Percentiles rank a stretch among this genome's conserved stretches.
Conservation (phyloP, 2,888 invertebrate genomes). For the Synergus japonicus region DNA sequence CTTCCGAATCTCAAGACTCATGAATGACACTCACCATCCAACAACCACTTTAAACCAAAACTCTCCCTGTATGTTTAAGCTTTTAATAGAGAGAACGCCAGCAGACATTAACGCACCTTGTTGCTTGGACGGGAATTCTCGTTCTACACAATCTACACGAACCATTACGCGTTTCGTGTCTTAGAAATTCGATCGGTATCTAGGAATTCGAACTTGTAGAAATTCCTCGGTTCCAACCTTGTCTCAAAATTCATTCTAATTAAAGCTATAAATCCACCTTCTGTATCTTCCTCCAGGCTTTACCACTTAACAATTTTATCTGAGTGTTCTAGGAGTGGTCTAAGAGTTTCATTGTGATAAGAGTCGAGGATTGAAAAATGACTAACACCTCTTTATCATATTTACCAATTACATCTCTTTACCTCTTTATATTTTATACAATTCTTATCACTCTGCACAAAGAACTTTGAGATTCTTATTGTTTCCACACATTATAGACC, state of each 20-base stretch:
- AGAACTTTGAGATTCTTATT: not conserved
- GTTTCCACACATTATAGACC: not conserved
- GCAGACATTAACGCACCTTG: slow-evolving; percentile 24
- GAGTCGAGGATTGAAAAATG: not conserved
- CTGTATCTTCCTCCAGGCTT: not conserved
- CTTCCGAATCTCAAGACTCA: slow-evolving; percentile 55
- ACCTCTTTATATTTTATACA: not conserved
- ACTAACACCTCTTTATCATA: not conserved
- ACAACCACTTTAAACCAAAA: slow-evolving; percentile 58
- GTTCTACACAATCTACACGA: slow-evolving; percentile 33
- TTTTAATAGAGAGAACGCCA: slow-evolving; percentile 41
- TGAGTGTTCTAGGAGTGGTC: not conserved
- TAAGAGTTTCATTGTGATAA: not conserved
- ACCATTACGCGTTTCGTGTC: slow-evolving; percentile 25
- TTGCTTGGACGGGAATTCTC: slow-evolving; percentile 11
- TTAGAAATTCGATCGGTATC: slow-evolving; percentile 31
- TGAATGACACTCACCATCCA: slow-evolving; percentile 61
- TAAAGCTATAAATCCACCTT: slow-evolving; percentile 11
- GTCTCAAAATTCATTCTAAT: slow-evolving; percentile 6
- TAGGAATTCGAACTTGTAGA: slow-evolving; percentile 18
- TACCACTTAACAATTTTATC: not conserved
- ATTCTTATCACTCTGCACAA: not conserved
- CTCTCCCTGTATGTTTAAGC: not conserved
- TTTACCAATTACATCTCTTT: too few species aligned
- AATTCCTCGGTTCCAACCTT: not conserved